Conservation (phyloP, 1,140 invertebrate species). For the Trichonephila clavipes region DNA sequence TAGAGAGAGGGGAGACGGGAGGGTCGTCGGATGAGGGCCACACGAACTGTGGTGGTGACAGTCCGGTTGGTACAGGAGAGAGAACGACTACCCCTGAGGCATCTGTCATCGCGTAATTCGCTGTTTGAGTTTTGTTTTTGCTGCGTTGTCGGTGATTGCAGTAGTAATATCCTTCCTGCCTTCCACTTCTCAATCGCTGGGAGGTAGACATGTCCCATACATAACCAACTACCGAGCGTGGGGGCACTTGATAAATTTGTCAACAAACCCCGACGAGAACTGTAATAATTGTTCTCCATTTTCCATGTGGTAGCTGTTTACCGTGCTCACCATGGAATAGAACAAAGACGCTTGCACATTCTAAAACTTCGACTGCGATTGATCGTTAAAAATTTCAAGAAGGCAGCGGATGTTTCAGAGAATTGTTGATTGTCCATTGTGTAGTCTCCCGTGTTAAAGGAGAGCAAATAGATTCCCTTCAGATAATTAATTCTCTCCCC, state of each 20-base stretch:
- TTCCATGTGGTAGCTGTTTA: neutral
- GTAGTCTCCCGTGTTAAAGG: neutral
- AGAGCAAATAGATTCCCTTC: slow-evolving; percentile 11
- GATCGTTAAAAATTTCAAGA: slow-evolving; percentile 33
- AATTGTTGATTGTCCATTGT: slow-evolving; percentile 4
- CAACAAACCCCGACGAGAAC: neutral
- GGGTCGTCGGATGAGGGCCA: neutral
- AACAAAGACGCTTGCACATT: neutral
- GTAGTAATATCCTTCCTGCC: neutral
- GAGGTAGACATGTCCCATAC: neutral
- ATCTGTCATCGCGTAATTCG: slow-evolving; percentile 57
- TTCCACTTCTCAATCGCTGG: neutral
- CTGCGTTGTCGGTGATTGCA: neutral
- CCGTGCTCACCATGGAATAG: neutral
- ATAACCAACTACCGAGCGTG: neutral
- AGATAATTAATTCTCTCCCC: slow-evolving; percentile 14
- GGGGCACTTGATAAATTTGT: neutral
- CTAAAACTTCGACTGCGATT: neutral
- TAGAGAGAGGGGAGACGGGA: neutral
- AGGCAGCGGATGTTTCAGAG: neutral
- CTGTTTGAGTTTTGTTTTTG: slow-evolving; percentile 51
- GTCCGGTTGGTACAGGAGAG: neutral
- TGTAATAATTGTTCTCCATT: slow-evolving; percentile 33
- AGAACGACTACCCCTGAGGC: neutral
- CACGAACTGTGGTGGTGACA: slow-evolving; percentile 51